Percentiles rank a stretch among this genome's conserved stretches.
These are phyloP conservation scores for Eptesicus fuscus DNA, from an alignment of 2,113 vertebrate species.

Conservation along the genomic window DNA sequence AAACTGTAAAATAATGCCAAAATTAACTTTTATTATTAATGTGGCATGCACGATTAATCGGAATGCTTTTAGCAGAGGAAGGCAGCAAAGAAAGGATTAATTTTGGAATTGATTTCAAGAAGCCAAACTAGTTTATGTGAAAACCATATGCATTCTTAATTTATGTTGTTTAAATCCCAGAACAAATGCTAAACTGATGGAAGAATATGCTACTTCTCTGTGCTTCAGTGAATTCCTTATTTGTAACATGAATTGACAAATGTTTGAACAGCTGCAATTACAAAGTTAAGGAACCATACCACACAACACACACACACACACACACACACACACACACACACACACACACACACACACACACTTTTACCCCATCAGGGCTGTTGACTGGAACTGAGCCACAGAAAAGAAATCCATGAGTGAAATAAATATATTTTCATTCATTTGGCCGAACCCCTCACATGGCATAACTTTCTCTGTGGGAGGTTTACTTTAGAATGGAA, in stretches of 20 bases:
- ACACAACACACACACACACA: neutral
- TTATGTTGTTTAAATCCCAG: conserved; percentile 57
- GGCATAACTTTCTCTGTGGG: conserved; percentile 81
- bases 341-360: neutral
- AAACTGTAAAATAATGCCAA: neutral
- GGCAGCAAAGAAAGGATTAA: neutral
- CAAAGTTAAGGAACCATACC: conserved; percentile 55
- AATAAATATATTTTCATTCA: conserved; percentile 74
- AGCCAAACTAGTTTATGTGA: neutral
- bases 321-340: neutral
- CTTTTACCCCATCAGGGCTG: conserved; percentile 58
- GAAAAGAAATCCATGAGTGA: conserved; percentile 74
- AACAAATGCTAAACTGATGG: conserved; percentile 55
- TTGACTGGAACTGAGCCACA: conserved; percentile 78
- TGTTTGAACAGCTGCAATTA: conserved; percentile 81
- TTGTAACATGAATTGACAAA: conserved; percentile 78
- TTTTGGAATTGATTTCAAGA: conserved; percentile 35
- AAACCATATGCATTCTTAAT: conserved; percentile 37
- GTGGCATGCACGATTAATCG: neutral
- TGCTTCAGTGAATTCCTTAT: conserved; percentile 62
- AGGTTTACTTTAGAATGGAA: conserved; percentile 78
- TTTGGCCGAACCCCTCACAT: conserved; percentile 77
- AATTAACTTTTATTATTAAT: conserved; percentile 7
- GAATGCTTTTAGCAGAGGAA: neutral
- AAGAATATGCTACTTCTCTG: conserved; percentile 73